A percentile compares a stretch with the other conserved stretches of the same genome.
These are phyloP conservation scores for Agelaius tricolor DNA, from an alignment of 2,113 vertebrate species.

Conservation along the genomic window DNA sequence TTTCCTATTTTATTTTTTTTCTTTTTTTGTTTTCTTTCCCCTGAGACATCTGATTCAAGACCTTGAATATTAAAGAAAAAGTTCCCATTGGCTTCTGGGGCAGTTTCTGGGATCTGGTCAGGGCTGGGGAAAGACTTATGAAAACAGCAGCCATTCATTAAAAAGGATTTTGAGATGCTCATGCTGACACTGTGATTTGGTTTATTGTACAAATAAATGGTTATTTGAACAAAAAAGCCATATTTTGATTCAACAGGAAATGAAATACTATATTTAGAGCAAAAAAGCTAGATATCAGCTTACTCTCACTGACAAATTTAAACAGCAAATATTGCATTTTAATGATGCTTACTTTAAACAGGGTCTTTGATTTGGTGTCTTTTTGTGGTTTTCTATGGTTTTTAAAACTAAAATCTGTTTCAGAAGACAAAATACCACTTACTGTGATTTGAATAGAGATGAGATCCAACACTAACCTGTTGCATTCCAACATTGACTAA, in stretches of 20 bases:
- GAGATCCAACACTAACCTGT: slow-evolving; percentile 15
- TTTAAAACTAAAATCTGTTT: not conserved
- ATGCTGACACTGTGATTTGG: not conserved
- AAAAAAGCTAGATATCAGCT: not conserved
- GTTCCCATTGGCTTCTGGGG: not conserved
- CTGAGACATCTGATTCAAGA: not conserved
- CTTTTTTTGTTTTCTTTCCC: fast-evolving
- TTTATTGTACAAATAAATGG: not conserved
- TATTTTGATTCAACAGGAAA: not conserved
- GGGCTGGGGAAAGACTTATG: not conserved
- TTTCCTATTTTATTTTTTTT: not conserved
- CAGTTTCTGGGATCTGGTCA: not conserved
- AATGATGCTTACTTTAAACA: not conserved
- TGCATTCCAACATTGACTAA: not conserved
- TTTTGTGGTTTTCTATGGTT: not conserved
- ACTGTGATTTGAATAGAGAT: not conserved
- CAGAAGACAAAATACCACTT: not conserved
- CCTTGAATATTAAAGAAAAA: not conserved
- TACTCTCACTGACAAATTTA: not conserved
- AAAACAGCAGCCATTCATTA: not conserved
- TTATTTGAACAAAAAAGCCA: not conserved
- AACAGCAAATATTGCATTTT: slow-evolving; percentile 7
- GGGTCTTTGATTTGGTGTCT: not conserved
- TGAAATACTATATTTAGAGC: not conserved
- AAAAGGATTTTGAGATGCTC: not conserved